These are phyloP conservation scores for Epistrophella euchroma DNA, from an alignment of 2,888 invertebrate genomes.

Conservation along the genomic window DNA sequence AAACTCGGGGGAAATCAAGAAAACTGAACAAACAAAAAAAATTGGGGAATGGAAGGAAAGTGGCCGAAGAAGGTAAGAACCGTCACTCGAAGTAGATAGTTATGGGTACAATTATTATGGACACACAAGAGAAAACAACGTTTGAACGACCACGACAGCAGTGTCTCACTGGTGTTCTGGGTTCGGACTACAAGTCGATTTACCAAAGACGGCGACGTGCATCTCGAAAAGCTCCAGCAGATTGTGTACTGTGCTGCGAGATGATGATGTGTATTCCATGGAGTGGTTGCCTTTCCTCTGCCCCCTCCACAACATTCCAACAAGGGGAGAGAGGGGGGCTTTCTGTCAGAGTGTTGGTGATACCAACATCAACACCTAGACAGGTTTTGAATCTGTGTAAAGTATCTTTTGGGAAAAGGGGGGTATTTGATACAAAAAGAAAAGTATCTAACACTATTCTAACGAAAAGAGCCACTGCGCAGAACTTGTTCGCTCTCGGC, in stretches of 20 bases:
- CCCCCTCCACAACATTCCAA: conserved; percentile 2
- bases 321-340: background rate
- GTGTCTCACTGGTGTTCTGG: conserved; percentile 67
- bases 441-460: conserved; percentile 28
- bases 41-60: conserved; percentile 57
- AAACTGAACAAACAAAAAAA: conserved; percentile 38
- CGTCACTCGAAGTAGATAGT: conserved; percentile 35
- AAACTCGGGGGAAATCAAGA: conserved; percentile 8
- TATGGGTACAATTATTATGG: background rate
- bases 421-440: background rate
- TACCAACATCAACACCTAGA: conserved; percentile 4
- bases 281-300: conserved; percentile 21
- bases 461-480: background rate
- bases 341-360: conserved; percentile 7
- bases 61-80: conserved; percentile 53
- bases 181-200: conserved; percentile 63
- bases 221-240: conserved; percentile 71
- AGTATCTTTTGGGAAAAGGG: background rate
- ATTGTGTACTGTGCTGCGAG: conserved; percentile 35
- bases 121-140: conserved; percentile 44
- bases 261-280: conserved; percentile 51
- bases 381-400: conserved; percentile 11
- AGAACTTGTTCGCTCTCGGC: background rate
- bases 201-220: conserved; percentile 53
- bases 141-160: conserved; percentile 73